phyloP scores from a whole-genome alignment of 2,888 invertebrate species.

The Argynnis bischoffii region DNA sequence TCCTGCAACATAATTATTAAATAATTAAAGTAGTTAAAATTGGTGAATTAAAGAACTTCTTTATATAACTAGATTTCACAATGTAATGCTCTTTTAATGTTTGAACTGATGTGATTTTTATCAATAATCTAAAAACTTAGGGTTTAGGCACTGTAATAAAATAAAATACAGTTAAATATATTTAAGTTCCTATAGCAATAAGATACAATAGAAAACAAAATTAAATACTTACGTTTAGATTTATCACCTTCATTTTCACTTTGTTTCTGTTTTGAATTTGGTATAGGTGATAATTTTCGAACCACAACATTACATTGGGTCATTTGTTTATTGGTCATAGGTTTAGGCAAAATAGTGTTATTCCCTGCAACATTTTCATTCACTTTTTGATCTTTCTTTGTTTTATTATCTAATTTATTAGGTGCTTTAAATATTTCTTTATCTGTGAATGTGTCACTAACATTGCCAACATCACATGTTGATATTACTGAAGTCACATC shows the following conservation, averaged over 20 bases:
- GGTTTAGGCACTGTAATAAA: conserved; percentile 41
- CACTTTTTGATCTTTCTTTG: background rate
- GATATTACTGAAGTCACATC: conserved; percentile 62
- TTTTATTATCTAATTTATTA: background rate
- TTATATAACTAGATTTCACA: too few species aligned
- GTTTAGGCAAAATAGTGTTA: conserved; percentile 11
- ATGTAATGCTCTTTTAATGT: too few species aligned
- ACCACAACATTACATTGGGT: conserved; percentile 38
- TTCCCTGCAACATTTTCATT: conserved; percentile 5
- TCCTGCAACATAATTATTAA: too few species aligned
- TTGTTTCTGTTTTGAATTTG: conserved; percentile 1
- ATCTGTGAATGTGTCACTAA: conserved; percentile 72
- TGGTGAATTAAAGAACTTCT: too few species aligned
- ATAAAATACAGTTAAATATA: conserved; percentile 1
- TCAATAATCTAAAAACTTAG: too few species aligned
- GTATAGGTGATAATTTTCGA: conserved; percentile 34
- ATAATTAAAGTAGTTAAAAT: too few species aligned
- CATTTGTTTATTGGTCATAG: conserved; percentile 9
- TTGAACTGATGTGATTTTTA: too few species aligned
- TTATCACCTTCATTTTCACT: conserved; percentile 7
- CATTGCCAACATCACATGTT: conserved; percentile 54
- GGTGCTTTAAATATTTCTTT: conserved; percentile 61
- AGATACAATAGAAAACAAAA: background rate
- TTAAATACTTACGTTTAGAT: conserved; percentile 1
- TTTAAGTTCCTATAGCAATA: conserved; percentile 4